These are phyloP conservation scores for Sporophila hypoxantha DNA, from an alignment of 2,113 vertebrate species.

Conservation along the genomic window DNA sequence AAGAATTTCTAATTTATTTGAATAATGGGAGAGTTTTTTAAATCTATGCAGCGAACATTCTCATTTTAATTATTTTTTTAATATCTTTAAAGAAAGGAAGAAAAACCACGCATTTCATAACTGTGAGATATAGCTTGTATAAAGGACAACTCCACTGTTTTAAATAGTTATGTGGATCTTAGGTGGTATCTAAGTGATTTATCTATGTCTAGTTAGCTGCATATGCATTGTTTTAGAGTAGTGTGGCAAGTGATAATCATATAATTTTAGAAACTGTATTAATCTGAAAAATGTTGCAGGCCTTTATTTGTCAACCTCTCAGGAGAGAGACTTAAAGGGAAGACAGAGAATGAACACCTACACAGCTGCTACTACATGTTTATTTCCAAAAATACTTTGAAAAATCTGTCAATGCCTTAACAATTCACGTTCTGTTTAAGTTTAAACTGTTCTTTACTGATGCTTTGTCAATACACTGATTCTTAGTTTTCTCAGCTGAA, in stretches of 20 bases:
- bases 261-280: not conserved
- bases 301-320: not conserved
- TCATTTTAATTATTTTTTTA: not conserved
- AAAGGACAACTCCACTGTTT: not conserved
- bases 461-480: slow-evolving; percentile 38
- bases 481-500: slow-evolving; percentile 55
- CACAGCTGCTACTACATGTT: not conserved
- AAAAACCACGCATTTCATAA: not conserved
- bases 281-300: not conserved
- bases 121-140: not conserved
- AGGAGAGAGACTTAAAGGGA: not conserved
- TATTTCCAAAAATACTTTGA: not conserved
- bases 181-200: not conserved
- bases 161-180: not conserved
- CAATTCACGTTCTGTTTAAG: slow-evolving; percentile 18
- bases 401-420: slow-evolving; percentile 4
- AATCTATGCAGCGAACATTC: not conserved
- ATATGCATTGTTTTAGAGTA: not conserved
- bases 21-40: not conserved
- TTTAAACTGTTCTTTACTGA: slow-evolving; percentile 27
- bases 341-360: not conserved
- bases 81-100: not conserved
- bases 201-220: not conserved
- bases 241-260: not conserved
- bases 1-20: not conserved